Evolutionary conservation across 2,888 invertebrate species (phyloP), one percentile per base, ranked within the genome.

Genomic region (Pheosia gnoma): DNA sequence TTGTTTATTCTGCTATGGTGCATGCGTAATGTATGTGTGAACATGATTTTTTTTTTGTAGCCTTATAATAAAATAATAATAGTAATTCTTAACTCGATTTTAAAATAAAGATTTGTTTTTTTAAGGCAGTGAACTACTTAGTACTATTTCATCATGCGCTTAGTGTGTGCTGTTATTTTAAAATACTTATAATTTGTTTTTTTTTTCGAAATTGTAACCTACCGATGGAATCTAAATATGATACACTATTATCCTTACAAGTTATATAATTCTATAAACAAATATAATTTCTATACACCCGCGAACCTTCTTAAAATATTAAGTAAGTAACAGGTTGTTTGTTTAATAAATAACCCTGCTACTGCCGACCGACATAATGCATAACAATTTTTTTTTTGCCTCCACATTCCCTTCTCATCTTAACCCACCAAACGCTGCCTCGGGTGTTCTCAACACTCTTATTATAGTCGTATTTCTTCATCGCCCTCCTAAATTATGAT

Each of bases 401-500:
- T 60, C 59, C 7, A 2, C 0, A 4, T 65, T 67, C 69, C 60
- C 58, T 61, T 66, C 57, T 37, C 59, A 54, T 67, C 63, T 67
- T 53, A 60, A 59, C 37, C 57, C 61, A 57, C 66, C 59, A 59
- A 65, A 47, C 37, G 36, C 59, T 60, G 59, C 69, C 71, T 63
- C 65, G 69, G 66, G 62, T 69, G 65, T 59, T 67, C 68, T 71
- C 71, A 70, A 67, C 25, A 25, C 52, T 6, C 37, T 25, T 52
- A 52, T 36, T 52, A 82, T 75, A 75, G 78, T 67, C 75, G 75
- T 83, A 85, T 86, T 87, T 87, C 81, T 78, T 77, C 75, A 72
- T 67, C 77, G 79, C 79, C 79, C 77, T 72, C 78, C 68, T 75
- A 84, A 85, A 85, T 83, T 83, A 80, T 86, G 81, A 89, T 89